Evolutionary conservation across 2,113 vertebrate species (phyloP), one percentile per base, ranked within the genome.

Genomic region (Nothocercus nigrocapillus): DNA sequence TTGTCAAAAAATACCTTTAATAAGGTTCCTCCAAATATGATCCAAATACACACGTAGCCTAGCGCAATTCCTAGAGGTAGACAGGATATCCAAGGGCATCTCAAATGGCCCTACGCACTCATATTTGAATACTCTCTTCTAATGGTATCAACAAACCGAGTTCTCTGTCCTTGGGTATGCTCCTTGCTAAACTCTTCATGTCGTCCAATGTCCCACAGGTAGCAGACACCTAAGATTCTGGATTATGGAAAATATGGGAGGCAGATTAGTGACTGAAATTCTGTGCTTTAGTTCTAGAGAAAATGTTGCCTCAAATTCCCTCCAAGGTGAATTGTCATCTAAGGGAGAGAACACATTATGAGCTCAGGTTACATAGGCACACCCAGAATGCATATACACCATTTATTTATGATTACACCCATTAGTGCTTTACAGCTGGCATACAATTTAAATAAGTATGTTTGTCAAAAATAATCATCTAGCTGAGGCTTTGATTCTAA

Each of bases 401-500:
- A 69, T 75, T 61, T 81, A 34, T 68, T 95, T 94, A 79, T 25
- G 14, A 78, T 90, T 92, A 92, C 56, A 64, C 42, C 28, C 34
- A 25, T 34, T 61, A 34, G 22, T 47, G 68, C 28, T 3, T 82
- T 44, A 62, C 2, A 2, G 18, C 25, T 83, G 73, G 25, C 68
- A 27, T 63, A 72, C 45, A 62, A 61, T 0, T 0, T 13, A 51
- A 45, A 73, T 63, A 68, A n/a, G 58, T 38, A 1, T 1, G 32
- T 75, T 92, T 89, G 25, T 62, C 0, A 0, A 40, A 47, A 75
- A 25, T 66, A 92, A 44, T 84, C 78, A 90, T 62, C 66, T 78
- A 44, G 9, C 59, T 66, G 45, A 75, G 73, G 4, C 74, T 90
- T 93, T 83, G 73, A 38, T 92, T 91, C 76, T 47, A 51, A 49